Percentiles rank a stretch among this genome's conserved stretches.
Evolutionary conservation across 2,797 vertebrate genomes (phyloP).

Genomic region (Hapalemur alaotrensis): DNA sequence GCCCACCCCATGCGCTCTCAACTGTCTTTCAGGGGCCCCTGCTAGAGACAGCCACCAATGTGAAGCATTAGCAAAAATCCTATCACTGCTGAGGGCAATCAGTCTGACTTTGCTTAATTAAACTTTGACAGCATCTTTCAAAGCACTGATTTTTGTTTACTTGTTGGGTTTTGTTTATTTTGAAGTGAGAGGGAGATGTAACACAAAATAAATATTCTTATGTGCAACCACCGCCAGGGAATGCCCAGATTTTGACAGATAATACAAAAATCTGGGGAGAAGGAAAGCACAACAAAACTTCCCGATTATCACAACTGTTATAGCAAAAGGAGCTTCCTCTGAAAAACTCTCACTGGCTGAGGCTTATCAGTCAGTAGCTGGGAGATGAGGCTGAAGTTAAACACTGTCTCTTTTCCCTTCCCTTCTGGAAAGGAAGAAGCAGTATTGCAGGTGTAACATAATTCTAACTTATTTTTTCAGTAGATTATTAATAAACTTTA

Average conservation of each 20-base stretch:
- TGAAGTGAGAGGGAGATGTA: not conserved
- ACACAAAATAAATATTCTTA: not conserved
- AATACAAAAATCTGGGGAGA: not conserved
- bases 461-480: not conserved
- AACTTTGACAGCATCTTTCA: not conserved
- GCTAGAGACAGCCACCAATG: conserved; percentile 49
- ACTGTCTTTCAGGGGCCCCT: not conserved
- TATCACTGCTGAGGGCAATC: not conserved
- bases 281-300: not conserved
- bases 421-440: not conserved
- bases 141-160: not conserved
- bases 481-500: not conserved
- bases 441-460: not conserved
- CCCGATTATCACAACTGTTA: not conserved
- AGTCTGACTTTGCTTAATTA: not conserved
- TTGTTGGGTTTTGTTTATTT: not conserved
- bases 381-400: not conserved
- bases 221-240: not conserved
- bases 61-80: conserved; percentile 30
- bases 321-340: not conserved
- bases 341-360: not conserved
- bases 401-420: not conserved
- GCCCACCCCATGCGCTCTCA: conserved; percentile 38
- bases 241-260: not conserved
- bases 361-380: not conserved